Evolutionary conservation across 1,140 invertebrate genomes (phyloP).

Genomic region (Platyura marginata): DNA sequence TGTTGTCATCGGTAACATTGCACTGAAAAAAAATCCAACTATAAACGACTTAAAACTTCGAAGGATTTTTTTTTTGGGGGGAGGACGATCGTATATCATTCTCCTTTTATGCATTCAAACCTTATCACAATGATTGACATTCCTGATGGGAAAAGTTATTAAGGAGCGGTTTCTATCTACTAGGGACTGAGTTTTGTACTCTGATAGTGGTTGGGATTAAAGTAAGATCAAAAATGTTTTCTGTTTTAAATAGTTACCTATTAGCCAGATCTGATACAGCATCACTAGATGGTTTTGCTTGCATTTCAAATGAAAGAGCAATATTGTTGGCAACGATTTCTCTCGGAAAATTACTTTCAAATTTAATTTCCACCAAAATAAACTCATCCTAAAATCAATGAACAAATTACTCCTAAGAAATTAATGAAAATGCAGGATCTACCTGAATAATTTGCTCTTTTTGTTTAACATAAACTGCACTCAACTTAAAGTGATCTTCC

Average conservation of each 20-base stretch:
- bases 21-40: not conserved
- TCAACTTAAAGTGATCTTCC: conserved; percentile 21
- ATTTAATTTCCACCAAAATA: conserved; percentile 32
- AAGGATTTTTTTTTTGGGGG: not conserved
- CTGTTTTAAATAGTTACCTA: too few relatives aligned
- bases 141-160: too few relatives aligned
- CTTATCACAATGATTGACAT: too few relatives aligned
- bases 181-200: too few relatives aligned
- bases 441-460: conserved; percentile 14
- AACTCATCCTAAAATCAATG: conserved; percentile 29
- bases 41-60: not conserved
- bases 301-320: conserved; percentile 29
- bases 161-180: too few relatives aligned
- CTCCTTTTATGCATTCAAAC: too few relatives aligned
- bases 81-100: too few relatives aligned
- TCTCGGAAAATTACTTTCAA: conserved; percentile 39
- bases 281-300: not conserved
- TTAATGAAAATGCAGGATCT: too few relatives aligned
- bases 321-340: conserved; percentile 31
- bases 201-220: too few relatives aligned
- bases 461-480: conserved; percentile 14
- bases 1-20: conserved; percentile 29
- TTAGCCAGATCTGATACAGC: not conserved
- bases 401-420: not conserved
- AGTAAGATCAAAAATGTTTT: too few relatives aligned